These are phyloP conservation scores for Misgurnus anguillicaudatus DNA, from an alignment of 2,113 vertebrate species.

Conservation along the genomic window DNA sequence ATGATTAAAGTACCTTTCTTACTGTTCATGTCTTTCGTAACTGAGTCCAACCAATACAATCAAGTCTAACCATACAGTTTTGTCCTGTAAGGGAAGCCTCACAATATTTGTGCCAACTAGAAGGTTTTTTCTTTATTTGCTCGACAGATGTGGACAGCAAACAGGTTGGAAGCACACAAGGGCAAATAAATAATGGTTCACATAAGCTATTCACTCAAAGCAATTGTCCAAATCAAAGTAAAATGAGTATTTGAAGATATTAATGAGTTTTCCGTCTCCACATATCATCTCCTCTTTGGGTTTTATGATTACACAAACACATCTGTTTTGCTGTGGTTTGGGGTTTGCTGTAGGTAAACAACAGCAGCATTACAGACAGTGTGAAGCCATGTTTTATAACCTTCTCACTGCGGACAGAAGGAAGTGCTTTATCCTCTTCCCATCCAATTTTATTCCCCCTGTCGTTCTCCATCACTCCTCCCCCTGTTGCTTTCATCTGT, in stretches of 20 bases:
- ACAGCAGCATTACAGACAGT: slow-evolving; percentile 15
- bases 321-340: slow-evolving; percentile 21
- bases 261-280: slow-evolving; percentile 12
- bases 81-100: no score
- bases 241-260: slow-evolving; percentile 30
- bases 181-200: background rate
- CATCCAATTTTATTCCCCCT: background rate
- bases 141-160: no score
- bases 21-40: no score
- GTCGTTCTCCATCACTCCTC: slow-evolving; percentile 5
- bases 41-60: no score
- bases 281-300: slow-evolving; percentile 1
- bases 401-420: background rate
- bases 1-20: no score
- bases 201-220: background rate
- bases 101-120: no score
- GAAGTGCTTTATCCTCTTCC: background rate
- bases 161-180: background rate
- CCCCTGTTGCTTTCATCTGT: background rate
- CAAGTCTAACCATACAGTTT: no score
- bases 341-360: slow-evolving; percentile 33
- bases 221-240: background rate
- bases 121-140: no score
- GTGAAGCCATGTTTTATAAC: slow-evolving; percentile 10
- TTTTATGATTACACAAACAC: slow-evolving; percentile 28